Evolutionary conservation across 1,140 invertebrate genomes (phyloP).

Genomic region (Drosophila azteca): DNA sequence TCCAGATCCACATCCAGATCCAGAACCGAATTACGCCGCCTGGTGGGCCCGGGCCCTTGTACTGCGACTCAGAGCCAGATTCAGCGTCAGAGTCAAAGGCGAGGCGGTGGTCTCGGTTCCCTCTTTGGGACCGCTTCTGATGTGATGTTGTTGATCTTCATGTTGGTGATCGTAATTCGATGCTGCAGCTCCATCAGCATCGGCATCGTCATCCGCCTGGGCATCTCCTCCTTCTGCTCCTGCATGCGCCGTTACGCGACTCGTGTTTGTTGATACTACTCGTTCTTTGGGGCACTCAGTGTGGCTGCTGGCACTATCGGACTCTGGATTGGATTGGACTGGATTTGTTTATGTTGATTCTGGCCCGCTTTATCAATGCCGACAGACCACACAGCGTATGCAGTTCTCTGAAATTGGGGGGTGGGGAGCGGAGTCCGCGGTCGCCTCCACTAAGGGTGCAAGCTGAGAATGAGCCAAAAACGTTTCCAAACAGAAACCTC

Average conservation of each 20-base stretch:
- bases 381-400: conserved; percentile 66
- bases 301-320: not conserved
- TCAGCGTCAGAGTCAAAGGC: too few species aligned
- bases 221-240: conserved; percentile 19
- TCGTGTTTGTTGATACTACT: conserved; percentile 69
- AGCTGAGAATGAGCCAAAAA: too few species aligned
- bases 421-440: not conserved
- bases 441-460: too few species aligned
- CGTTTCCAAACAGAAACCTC: too few species aligned
- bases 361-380: conserved; percentile 65
- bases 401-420: conserved; percentile 39
- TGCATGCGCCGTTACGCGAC: conserved; percentile 45
- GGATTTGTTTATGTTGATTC: conserved; percentile 52
- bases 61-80: too few species aligned
- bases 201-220: too few species aligned
- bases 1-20: not conserved
- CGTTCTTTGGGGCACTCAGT: conserved; percentile 14
- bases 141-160: conserved; percentile 31
- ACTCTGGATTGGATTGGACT: conserved; percentile 24
- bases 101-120: not conserved
- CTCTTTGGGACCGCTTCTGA: conserved; percentile 15
- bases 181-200: conserved; percentile 11
- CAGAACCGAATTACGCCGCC: conserved; percentile 63
- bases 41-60: not conserved
- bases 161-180: conserved; percentile 57